Evolutionary conservation across 2,113 vertebrate genomes (phyloP), one percentile per base, ranked within the genome.

Genomic region (Hemichromis elongatus): DNA sequence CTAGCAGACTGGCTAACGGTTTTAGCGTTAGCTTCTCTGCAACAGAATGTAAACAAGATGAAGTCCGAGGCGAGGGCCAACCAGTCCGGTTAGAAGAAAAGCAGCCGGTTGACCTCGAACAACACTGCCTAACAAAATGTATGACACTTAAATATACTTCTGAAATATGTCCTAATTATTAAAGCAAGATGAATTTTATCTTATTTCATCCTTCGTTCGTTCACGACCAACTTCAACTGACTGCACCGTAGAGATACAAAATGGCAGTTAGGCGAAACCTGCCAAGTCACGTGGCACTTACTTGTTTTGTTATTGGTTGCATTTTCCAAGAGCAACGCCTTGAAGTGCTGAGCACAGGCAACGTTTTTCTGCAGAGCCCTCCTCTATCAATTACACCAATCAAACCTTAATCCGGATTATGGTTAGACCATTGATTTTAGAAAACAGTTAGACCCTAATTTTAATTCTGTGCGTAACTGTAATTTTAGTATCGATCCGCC

Each of bases 21-120:
- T 80, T 75, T 82, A 77, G 33, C 47, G 77, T 83, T 85, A 87
- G 89, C 83, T 53, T 19, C 18, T 19, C 59, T 47, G 35, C 35
- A 33, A 19, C 11, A 28, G 28, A 86, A 86, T 11, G 92, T 91
- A 92, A 95, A 93, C 88, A 94, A 89, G 79, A 83, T 61, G 12
- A 82, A 70, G 19, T 42, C 61, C 5, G 9, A 79, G 59, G 18
- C 21, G 24, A 47, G 0, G 3, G 24, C 9, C 5, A 73, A 47
- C 12, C 12, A 42, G 4, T 42, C 11, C 6, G 19, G 5, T 54
- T 50, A 78, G 3, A 19, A 79, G 2, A 5, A 3, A 0, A 52
- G 11, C 14, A 54, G 6, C 3, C 33, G 13, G 16, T 45, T 5
- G 4, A 68, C 5, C 11, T 9, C 7, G 0, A 79, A 61, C 5